Conservation (phyloP, 2,888 invertebrate genomes). For the Lydus trimaculatus region DNA sequence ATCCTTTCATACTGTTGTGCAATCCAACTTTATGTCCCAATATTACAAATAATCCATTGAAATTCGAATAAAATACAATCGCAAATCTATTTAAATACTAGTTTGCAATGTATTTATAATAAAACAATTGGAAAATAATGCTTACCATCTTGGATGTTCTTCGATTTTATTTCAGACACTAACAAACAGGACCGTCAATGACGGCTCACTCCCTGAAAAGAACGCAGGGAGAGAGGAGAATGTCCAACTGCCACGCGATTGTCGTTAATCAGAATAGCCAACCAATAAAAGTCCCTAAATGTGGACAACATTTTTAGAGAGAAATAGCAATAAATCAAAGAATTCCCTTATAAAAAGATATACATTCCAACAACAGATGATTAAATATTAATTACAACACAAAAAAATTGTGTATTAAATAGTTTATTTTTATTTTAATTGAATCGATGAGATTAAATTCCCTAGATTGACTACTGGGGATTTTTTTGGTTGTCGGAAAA, state of each 20-base stretch:
- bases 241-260: slow-evolving; percentile 37
- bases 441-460: neutral
- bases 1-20: slow-evolving; percentile 58
- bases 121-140: slow-evolving; percentile 46
- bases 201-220: slow-evolving; percentile 90
- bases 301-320: neutral
- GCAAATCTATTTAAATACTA: neutral
- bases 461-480: neutral
- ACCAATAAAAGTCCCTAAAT: neutral
- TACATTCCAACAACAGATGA: neutral
- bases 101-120: slow-evolving; percentile 13
- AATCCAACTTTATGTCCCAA: slow-evolving; percentile 42
- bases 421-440: neutral
- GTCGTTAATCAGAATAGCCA: slow-evolving; percentile 4
- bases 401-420: neutral
- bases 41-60: slow-evolving; percentile 20
- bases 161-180: slow-evolving; percentile 76
- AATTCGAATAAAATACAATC: slow-evolving; percentile 10
- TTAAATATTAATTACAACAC: neutral
- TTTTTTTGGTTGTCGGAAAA: no score
- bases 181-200: slow-evolving; percentile 84
- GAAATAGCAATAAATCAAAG: neutral
- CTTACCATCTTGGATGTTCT: slow-evolving; percentile 86
- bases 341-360: neutral
- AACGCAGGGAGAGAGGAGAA: slow-evolving; percentile 44